Conservation (phyloP, 2,113 vertebrate genomes). For the Ammodytes marinus region DNA sequence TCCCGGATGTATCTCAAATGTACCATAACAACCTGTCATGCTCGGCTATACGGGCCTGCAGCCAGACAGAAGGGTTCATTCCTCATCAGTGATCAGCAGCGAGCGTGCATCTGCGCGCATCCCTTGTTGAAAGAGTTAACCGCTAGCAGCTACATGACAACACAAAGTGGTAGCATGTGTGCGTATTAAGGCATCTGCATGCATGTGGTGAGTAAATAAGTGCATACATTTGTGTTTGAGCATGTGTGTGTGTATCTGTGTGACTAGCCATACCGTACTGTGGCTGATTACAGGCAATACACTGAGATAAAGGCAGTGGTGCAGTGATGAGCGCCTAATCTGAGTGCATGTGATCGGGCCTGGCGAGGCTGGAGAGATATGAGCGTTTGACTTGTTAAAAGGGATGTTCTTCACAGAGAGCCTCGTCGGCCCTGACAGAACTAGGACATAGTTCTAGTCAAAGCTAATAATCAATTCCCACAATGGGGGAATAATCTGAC, state of each 20-base stretch:
- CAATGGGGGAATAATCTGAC: conserved; percentile 80
- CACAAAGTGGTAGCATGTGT: conserved; percentile 58
- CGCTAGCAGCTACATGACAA: conserved; percentile 59
- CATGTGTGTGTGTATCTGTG: conserved; percentile 7
- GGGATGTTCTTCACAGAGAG: conserved; percentile 79
- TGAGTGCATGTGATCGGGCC: conserved; percentile 63
- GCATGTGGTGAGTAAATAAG: conserved; percentile 55
- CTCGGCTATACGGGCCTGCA: conserved; percentile 66
- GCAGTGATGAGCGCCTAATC: conserved; percentile 72
- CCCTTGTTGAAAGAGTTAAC: conserved; percentile 58
- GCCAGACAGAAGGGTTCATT: conserved; percentile 82
- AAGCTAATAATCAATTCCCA: conserved; percentile 83
- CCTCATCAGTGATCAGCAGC: conserved; percentile 73
- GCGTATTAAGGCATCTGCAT: conserved; percentile 42
- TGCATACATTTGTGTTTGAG: conserved; percentile 33
- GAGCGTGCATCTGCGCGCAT: conserved; percentile 57
- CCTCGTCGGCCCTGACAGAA: conserved; percentile 83
- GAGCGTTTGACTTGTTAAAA: conserved; percentile 82
- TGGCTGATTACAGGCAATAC: conserved; percentile 56
- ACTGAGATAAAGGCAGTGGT: conserved; percentile 62
- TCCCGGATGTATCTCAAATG: conserved; percentile 75
- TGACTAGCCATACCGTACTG: too few relatives aligned
- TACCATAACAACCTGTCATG: conserved; percentile 81
- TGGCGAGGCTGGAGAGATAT: conserved; percentile 67
- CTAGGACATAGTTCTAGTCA: conserved; percentile 85